A percentile compares a stretch with the other conserved stretches of the same genome.
These are phyloP conservation scores for Drosophila prostipennis DNA, from an alignment of 2,888 invertebrate species.

Conservation along the genomic window DNA sequence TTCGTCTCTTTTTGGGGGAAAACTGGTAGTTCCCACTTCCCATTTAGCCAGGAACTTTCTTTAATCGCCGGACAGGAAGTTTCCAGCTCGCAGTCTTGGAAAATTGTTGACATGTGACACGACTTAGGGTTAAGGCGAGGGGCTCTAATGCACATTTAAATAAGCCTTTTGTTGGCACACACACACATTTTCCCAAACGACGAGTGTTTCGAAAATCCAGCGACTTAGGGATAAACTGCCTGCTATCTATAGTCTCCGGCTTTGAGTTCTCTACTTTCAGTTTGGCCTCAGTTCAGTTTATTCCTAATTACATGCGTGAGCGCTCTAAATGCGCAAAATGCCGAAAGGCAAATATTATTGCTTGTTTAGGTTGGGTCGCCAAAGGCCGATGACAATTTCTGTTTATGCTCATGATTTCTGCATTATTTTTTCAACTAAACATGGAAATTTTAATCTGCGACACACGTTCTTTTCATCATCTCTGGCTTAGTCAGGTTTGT, in stretches of 20 bases:
- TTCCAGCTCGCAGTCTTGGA: slow-evolving; percentile 26
- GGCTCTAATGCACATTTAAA: slow-evolving; percentile 60
- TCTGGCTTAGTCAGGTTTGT: slow-evolving; percentile 50
- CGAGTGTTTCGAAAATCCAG: slow-evolving; percentile 61
- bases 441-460: slow-evolving; percentile 48
- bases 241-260: not conserved
- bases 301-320: slow-evolving; percentile 80
- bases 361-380: slow-evolving; percentile 52
- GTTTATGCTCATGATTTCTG: slow-evolving; percentile 30
- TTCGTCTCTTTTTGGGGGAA: slow-evolving; percentile 4
- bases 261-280: not conserved
- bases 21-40: slow-evolving; percentile 12
- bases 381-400: slow-evolving; percentile 31
- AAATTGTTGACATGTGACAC: slow-evolving; percentile 76
- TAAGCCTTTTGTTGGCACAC: slow-evolving; percentile 71
- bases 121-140: slow-evolving; percentile 58
- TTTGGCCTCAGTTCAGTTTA: slow-evolving; percentile 27
- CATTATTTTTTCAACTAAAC: slow-evolving; percentile 42
- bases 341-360: slow-evolving; percentile 64
- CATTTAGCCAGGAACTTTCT: slow-evolving; percentile 21
- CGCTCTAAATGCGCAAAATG: slow-evolving; percentile 77
- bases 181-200: slow-evolving; percentile 26
- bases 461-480: slow-evolving; percentile 46
- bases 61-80: slow-evolving; percentile 41
- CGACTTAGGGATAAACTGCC: slow-evolving; percentile 52